A percentile compares a stretch with the other conserved stretches of the same genome.
These are phyloP conservation scores for Megaleporinus macrocephalus DNA, from an alignment of 2,113 vertebrate genomes.

Conservation along the genomic window DNA sequence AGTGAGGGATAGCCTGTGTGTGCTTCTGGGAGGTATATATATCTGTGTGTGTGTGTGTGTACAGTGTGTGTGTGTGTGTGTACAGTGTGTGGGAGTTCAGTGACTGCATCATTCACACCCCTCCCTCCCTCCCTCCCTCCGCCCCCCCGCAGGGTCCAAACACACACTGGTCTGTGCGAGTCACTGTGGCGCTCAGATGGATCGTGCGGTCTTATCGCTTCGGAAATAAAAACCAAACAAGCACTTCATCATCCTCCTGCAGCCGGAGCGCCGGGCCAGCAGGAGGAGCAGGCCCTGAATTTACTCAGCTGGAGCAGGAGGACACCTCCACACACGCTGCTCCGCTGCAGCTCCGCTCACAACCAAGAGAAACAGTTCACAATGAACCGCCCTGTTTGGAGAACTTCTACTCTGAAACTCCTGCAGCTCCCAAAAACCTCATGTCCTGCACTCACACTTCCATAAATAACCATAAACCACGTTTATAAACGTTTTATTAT, in stretches of 20 bases:
- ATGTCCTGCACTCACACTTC: no score
- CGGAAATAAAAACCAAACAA: slow-evolving; percentile 59
- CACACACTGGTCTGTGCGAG: slow-evolving; percentile 11
- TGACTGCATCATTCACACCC: slow-evolving; percentile 34
- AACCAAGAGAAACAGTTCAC: neutral
- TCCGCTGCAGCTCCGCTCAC: neutral
- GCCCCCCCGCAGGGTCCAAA: slow-evolving; percentile 33
- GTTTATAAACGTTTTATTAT: no score
- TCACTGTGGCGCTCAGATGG: slow-evolving; percentile 46
- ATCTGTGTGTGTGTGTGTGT: neutral
- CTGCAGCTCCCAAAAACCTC: no score
- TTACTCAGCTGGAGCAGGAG: neutral
- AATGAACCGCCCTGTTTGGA: no score
- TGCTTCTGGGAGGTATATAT: neutral
- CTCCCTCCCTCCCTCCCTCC: neutral
- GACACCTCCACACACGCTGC: neutral
- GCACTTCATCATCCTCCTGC: slow-evolving; percentile 48
- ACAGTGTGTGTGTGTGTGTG: neutral
- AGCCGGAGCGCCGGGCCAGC: slow-evolving; percentile 13
- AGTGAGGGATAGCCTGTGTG: neutral
- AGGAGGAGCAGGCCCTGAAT: neutral
- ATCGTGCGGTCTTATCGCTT: slow-evolving; percentile 48
- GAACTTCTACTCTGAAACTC: no score
- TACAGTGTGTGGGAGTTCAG: slow-evolving; percentile 42
- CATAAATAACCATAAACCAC: no score